Evolutionary conservation across 2,113 vertebrate genomes (phyloP).

Genomic region (Condylura cristata): DNA sequence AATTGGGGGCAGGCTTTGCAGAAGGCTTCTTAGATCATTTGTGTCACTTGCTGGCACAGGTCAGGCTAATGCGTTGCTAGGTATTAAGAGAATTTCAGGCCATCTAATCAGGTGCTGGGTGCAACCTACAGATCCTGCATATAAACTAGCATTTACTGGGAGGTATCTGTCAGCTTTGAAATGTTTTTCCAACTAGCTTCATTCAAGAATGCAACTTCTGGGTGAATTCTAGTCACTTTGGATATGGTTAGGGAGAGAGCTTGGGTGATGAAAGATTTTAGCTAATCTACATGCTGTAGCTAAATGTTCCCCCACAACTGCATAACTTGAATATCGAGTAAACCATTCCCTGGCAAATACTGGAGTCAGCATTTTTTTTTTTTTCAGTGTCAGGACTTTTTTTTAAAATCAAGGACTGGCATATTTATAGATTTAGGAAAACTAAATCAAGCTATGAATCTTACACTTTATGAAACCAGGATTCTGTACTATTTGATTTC

Average conservation of each 20-base stretch:
- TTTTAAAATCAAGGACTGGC: neutral
- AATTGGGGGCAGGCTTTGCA: neutral
- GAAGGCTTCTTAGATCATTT: neutral
- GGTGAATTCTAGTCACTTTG: neutral
- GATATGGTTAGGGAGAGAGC: neutral
- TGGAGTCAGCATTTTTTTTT: neutral
- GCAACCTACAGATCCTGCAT: neutral
- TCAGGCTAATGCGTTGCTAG: neutral
- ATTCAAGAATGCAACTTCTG: neutral
- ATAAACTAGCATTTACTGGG: neutral
- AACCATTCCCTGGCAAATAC: conserved; percentile 16
- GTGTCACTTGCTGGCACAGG: neutral
- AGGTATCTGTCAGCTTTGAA: neutral
- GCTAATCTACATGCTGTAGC: neutral
- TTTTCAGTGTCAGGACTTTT: neutral
- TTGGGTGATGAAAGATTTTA: neutral
- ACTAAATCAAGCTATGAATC: conserved; percentile 39
- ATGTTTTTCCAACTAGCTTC: conserved; percentile 14
- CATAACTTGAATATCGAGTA: neutral
- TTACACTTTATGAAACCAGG: conserved; percentile 15
- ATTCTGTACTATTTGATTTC: neutral
- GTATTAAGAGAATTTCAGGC: neutral
- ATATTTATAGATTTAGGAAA: conserved; percentile 14
- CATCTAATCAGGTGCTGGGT: neutral
- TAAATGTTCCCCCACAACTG: conserved; percentile 11